phyloP scores from a whole-genome alignment of 2,113 vertebrate genomes.

The Cavia porcellus region DNA sequence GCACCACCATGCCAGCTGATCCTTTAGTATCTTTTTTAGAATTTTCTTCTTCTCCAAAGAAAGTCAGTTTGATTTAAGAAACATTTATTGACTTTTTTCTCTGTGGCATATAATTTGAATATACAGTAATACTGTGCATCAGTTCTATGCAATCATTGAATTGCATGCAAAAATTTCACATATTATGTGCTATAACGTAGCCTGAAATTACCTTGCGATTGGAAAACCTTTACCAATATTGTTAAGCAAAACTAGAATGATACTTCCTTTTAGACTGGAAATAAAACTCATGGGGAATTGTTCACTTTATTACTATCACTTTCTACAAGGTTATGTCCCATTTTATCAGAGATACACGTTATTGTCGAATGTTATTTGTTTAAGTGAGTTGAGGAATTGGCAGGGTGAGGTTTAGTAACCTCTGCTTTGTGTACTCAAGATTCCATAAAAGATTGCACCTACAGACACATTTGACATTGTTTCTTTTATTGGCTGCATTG shows the following conservation, averaged over 20 bases:
- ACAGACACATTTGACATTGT: not conserved
- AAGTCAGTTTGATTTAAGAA: slow-evolving; percentile 6
- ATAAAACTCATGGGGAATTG: slow-evolving; percentile 1
- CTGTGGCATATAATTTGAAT: not conserved
- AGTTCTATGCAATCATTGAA: slow-evolving; percentile 12
- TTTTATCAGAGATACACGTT: slow-evolving; percentile 54
- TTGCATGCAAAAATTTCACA: not conserved
- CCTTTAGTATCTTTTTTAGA: not conserved
- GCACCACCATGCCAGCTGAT: not conserved
- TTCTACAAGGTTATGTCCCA: slow-evolving; percentile 54
- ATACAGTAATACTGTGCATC: not conserved
- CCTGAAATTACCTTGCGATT: not conserved
- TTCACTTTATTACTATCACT: not conserved
- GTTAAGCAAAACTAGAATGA: slow-evolving; percentile 18
- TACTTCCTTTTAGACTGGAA: slow-evolving; percentile 27
- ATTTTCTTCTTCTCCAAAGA: not conserved
- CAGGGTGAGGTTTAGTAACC: slow-evolving; percentile 25
- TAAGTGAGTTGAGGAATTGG: not conserved
- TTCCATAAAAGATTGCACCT: slow-evolving; percentile 25
- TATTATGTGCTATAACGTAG: not conserved
- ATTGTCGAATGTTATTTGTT: slow-evolving; percentile 52
- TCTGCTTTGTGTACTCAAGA: not conserved
- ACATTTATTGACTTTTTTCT: not conserved
- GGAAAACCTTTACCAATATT: not conserved
- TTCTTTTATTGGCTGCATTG: not conserved